Evolutionary conservation across 2,888 invertebrate species (phyloP).

Genomic region (Aphrophora alni): DNA sequence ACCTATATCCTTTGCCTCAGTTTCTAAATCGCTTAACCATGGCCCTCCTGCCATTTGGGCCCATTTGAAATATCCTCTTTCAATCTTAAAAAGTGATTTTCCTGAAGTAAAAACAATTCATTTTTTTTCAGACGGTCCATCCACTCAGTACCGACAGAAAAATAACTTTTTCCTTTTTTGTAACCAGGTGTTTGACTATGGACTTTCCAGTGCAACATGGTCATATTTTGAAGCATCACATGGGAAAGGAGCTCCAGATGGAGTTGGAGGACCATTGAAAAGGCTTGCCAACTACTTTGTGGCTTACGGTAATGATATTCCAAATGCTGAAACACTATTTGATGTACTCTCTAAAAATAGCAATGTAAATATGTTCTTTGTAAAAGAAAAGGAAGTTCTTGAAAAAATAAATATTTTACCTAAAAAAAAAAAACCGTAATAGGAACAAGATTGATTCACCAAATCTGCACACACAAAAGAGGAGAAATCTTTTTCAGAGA

Average conservation of each 20-base stretch:
- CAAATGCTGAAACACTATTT: neutral
- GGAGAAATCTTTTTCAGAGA: neutral
- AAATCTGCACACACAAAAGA: neutral
- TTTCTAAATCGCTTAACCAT: neutral
- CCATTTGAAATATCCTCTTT: neutral
- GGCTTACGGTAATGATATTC: constrained; percentile 12
- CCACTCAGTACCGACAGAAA: neutral
- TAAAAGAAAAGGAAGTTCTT: neutral
- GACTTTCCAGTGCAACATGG: neutral
- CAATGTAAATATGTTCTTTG: neutral
- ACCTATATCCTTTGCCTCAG: neutral
- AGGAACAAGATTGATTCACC: neutral
- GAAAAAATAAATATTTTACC: neutral
- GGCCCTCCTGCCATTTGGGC: constrained; percentile 11
- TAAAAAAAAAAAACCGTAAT: neutral
- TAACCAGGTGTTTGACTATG: neutral
- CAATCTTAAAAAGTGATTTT: neutral
- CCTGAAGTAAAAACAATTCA: neutral
- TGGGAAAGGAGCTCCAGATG: constrained; percentile 17
- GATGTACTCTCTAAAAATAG: neutral
- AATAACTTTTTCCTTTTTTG: neutral
- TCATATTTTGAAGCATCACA: constrained; percentile 10
- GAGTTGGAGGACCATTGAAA: constrained; percentile 7
- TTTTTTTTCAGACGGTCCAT: constrained; percentile 4
- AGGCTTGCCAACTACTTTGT: neutral